Percentiles rank a stretch among this genome's conserved stretches.
phyloP scores from a whole-genome alignment of 2,113 vertebrate genomes.

The Stercorarius parasiticus region DNA sequence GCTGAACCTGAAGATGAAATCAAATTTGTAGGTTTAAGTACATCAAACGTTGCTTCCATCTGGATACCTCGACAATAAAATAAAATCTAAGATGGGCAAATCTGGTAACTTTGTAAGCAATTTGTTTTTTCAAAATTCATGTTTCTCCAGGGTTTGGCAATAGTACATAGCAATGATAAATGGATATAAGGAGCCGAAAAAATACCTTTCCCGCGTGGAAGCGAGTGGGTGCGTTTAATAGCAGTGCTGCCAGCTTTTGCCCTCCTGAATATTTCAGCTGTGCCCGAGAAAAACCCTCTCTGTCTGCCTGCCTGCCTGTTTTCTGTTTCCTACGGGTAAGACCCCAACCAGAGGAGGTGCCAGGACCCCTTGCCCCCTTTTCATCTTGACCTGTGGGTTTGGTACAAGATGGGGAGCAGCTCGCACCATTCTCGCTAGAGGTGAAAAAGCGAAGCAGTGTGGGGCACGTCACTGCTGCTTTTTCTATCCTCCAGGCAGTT shows the following conservation, averaged over 20 bases:
- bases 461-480: background rate
- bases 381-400: background rate
- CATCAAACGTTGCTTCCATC: background rate
- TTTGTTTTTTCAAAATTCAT: background rate
- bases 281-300: background rate
- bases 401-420: background rate
- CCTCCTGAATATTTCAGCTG: background rate
- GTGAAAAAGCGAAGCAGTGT: background rate
- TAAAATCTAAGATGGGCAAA: background rate
- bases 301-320: background rate
- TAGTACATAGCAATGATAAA: background rate
- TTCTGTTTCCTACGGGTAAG: background rate
- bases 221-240: background rate
- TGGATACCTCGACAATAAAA: background rate
- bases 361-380: accelerated
- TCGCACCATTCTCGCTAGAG: background rate
- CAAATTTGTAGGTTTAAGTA: background rate
- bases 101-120: background rate
- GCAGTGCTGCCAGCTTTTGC: background rate
- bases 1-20: constrained; percentile 21
- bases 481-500: background rate
- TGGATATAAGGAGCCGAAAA: background rate
- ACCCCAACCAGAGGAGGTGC: background rate
- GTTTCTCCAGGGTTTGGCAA: background rate
- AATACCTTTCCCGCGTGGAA: background rate